phyloP scores from a whole-genome alignment of 2,113 vertebrate genomes.

The Crotalus horridus region DNA sequence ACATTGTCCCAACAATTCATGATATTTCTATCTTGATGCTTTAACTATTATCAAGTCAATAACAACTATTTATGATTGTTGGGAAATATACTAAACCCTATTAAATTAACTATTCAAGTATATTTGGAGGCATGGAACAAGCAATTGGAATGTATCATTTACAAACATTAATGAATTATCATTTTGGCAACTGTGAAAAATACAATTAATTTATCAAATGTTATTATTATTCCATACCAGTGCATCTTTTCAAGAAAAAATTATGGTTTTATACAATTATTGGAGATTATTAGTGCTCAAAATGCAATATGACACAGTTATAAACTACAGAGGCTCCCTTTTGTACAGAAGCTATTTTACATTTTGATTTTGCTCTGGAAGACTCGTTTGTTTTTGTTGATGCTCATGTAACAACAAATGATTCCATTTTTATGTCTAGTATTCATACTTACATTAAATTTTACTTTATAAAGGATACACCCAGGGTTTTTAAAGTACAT shows the following conservation, averaged over 20 bases:
- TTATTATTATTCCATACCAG: not conserved
- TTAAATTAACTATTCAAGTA: not conserved
- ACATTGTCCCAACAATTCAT: not conserved
- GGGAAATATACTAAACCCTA: not conserved
- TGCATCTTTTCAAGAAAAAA: not conserved
- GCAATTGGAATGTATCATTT: not conserved
- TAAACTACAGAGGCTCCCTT: not conserved
- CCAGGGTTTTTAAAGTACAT: not conserved
- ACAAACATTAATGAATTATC: not conserved
- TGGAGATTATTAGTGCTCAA: not conserved
- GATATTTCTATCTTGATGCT: not conserved
- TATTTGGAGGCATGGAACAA: not conserved
- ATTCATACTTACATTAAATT: not conserved
- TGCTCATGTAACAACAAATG: not conserved
- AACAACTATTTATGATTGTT: not conserved
- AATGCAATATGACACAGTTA: not conserved
- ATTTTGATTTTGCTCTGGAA: not conserved
- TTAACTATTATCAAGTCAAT: not conserved
- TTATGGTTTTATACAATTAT: not conserved
- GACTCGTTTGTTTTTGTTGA: not conserved
- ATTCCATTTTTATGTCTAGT: not conserved
- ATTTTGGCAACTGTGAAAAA: not conserved
- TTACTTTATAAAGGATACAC: not conserved
- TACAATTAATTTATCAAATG: not conserved
- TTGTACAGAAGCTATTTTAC: not conserved